Base-by-base conservation (phyloP, 2,113 vertebrate genomes). In the Lycaon pictus region DNA sequence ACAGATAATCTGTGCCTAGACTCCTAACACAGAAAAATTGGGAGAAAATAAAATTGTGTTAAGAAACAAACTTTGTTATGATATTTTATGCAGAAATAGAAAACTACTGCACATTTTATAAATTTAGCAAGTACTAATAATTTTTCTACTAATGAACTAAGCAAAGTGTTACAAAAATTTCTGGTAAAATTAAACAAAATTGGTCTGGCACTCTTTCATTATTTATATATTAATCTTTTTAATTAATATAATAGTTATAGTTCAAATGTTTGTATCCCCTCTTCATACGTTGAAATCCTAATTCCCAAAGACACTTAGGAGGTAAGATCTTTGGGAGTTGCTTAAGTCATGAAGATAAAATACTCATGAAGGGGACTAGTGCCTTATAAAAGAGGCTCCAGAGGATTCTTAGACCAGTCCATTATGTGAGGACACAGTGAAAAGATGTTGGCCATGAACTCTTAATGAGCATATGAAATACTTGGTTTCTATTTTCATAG, bases 121-220 rank as follows among this genome's bases (percentile, higher is more conserved):
- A 20, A 53, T 25, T 85, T 89, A 80, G 15, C 56, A 92, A 62
- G 12, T 23, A 43, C 74, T 89, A 65, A 81, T 89, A 74, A 74
- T 81, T 72, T 43, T 79, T 29, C 11, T 79, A 17, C 15, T 48
- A 92, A 48, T 83, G 22, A 74, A 83, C 56, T 95, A 56, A 32
- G 35, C 25, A 53, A 63, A 76, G 19, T 71, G 12, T 37, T 82
- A 55, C 9, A 55, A 81, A 83, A 20, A 5, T 48, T 81, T 87
- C 35, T 7, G 15, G 1, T 63, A 43, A 90, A 84, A 95, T 55
- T 80, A 83, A 69, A 5, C 16, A 83, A 92, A 96, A 91, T 93
- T 1, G 1, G 4, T 58, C 22, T 60, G 71, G 5, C 9, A 27
- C 7, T 92, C 23, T 88, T 83, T 85, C 72, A 84, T 88, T 69